Evolutionary conservation across 2,797 vertebrate genomes (phyloP), one percentile per base, ranked within the genome.

Genomic region (Novumbra hubbsi): DNA sequence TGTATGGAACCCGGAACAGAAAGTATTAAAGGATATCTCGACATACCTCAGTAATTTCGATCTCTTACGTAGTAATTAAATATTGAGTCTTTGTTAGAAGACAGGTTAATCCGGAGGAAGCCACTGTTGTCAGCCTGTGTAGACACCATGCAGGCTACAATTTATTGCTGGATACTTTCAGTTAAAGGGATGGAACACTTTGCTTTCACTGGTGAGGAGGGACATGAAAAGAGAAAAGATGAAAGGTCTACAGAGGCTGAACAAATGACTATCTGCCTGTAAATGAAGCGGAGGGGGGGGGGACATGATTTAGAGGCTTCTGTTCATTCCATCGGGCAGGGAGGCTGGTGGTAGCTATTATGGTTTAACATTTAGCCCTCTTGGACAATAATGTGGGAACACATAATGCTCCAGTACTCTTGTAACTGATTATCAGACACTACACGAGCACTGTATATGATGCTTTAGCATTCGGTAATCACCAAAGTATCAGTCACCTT

Each of bases 261-360:
- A 81, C 81, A 77, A 89, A 92, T 88, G 83, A 84, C 81, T 80
- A 78, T 62, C 66, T 64, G 76, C 73, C 73, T 80, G 76, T 78
- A 85, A 86, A 87, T 81, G 81, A 89, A 76, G 63, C 81, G 75
- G 27, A 32, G 71, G 72, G 71, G 72, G 27, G 32, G 77, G 74
- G 79, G 72, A 72, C 75, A 82, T 86, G 83, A 90, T 90, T 85
- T 87, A 87, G 76, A 77, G 83, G 78, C 71, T 68, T 63, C 69
- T 80, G 52, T 76, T 70, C 74, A 64, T 71, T 86, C 80, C 83
- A 73, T 6, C 1, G 86, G 83, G 84, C n/a, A 70, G 83, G 82
- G 84, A 72, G 73, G 77, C 72, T 72, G 80, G 70, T 78, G 50
- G 62, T 55, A 81, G 76, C 80, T 84, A 81, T 89, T 87, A 81